Base-by-base conservation (phyloP, 1,140 invertebrate species). In the Eulimnadia texana region DNA sequence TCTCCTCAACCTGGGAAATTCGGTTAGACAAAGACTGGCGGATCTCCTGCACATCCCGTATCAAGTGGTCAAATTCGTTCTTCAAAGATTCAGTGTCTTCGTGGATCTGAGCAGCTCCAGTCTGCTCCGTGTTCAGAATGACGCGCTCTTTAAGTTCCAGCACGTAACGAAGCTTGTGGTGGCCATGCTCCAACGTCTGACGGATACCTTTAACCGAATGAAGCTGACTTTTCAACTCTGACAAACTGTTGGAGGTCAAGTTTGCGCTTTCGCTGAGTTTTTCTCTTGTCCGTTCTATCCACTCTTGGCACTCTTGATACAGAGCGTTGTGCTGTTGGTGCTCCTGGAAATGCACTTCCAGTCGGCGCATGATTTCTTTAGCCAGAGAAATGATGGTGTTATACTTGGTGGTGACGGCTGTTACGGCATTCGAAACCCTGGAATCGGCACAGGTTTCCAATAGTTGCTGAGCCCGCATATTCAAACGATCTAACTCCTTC, bases 381-480 rank as follows among this genome's bases (percentile, higher is more conserved):
- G 91, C 88, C 19, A 92, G 70, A 0, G 90, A 90, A 22, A 94
- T 72, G n/a, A 96, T 74, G 0, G 89, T 84, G 71, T 94, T 94
- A 67, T 96, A 96, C 71, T 93, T 93, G 1, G 90, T 93, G 0
- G 92, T 90, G 16, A 97, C 74, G 71, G 95, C 90, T 29, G 92
- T 94, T 29, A 97, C 85, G 10, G 87, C 88, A 74, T 94, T 95
- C 11, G 91, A 93, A 42, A 97, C 85, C 65, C 91, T 79, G 0
- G 92, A 93, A 70, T 97, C 92, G 22, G 90, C 85, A 70, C 91
- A 95, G 0, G 89, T 93, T 73, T 95, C 90, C 10, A 94, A 70
- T 19, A 96, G 75, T 47, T 84, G 82, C 72, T 95, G 92, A 11
- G 91, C 92, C 68, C 84, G 85, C 77, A 92, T 86, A 69, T 94